Percentiles rank a stretch among this genome's conserved stretches.
Evolutionary conservation across 2,797 vertebrate species (phyloP).

Genomic region (Coluber constrictor): DNA sequence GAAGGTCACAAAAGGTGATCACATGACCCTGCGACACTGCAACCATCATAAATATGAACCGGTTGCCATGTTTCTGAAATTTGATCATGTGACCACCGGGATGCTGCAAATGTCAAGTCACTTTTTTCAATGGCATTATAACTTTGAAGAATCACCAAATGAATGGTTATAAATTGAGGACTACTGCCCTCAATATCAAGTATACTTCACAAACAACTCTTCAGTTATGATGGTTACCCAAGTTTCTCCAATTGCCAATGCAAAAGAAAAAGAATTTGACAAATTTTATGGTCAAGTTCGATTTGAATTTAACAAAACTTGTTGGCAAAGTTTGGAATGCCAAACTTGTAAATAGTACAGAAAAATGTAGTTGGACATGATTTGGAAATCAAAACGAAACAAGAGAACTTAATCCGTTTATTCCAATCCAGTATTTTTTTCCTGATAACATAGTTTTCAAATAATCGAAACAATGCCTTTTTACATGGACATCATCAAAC

Average conservation of each 20-base stretch:
- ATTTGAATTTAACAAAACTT: not conserved
- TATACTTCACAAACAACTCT: not conserved
- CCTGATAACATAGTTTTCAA: not conserved
- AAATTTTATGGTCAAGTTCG: not conserved
- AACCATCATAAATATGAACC: no score
- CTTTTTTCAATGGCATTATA: not conserved
- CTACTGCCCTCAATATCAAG: not conserved
- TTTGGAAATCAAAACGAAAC: not conserved
- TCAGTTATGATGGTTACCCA: not conserved
- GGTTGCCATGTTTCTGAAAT: no score
- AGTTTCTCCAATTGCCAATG: not conserved
- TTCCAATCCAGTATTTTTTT: not conserved
- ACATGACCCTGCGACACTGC: no score
- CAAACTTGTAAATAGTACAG: not conserved
- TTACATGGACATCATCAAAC: not conserved
- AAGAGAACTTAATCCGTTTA: not conserved
- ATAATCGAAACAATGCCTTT: not conserved
- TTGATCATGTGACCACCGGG: no score
- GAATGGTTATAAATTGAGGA: no score
- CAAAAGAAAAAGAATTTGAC: not conserved
- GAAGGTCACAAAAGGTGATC: no score
- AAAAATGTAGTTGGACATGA: not conserved
- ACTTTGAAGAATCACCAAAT: not conserved
- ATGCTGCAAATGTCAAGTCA: no score
- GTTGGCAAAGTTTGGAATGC: not conserved